Evolutionary conservation across 2,113 vertebrate species (phyloP).

Genomic region (Prochilodus magdalenae): DNA sequence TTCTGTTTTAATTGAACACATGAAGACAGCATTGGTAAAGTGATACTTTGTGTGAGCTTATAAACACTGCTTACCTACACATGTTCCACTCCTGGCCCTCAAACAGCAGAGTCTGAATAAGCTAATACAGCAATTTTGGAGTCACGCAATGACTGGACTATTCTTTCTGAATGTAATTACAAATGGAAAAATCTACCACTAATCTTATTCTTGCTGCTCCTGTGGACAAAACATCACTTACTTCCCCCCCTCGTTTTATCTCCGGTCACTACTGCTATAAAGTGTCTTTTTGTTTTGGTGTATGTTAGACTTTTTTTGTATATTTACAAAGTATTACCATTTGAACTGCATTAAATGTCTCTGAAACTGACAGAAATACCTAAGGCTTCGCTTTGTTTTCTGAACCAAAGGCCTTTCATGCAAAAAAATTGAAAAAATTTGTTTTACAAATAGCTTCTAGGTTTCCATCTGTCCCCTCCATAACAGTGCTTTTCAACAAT

Average conservation of each 20-base stretch:
- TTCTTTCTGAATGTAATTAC: constrained; percentile 68
- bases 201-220: constrained; percentile 18
- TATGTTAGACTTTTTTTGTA: constrained; percentile 64
- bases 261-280: constrained; percentile 49
- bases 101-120: neutral
- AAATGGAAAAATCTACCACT: constrained; percentile 14
- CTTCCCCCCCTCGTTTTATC: constrained; percentile 19
- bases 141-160: constrained; percentile 32
- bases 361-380: constrained; percentile 57
- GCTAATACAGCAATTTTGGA: constrained; percentile 14
- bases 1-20: neutral
- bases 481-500: neutral
- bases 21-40: neutral
- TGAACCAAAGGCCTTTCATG: neutral
- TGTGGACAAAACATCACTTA: constrained; percentile 20
- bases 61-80: constrained; percentile 1
- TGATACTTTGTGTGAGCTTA: neutral
- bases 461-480: neutral
- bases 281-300: constrained; percentile 37
- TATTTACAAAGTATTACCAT: constrained; percentile 60
- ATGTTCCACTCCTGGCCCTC: neutral
- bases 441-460: neutral
- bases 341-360: constrained; percentile 75
- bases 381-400: constrained; percentile 34
- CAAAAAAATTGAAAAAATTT: neutral